These are phyloP conservation scores for Hypanus sabinus DNA, from an alignment of 2,113 vertebrate genomes.

Conservation along the genomic window DNA sequence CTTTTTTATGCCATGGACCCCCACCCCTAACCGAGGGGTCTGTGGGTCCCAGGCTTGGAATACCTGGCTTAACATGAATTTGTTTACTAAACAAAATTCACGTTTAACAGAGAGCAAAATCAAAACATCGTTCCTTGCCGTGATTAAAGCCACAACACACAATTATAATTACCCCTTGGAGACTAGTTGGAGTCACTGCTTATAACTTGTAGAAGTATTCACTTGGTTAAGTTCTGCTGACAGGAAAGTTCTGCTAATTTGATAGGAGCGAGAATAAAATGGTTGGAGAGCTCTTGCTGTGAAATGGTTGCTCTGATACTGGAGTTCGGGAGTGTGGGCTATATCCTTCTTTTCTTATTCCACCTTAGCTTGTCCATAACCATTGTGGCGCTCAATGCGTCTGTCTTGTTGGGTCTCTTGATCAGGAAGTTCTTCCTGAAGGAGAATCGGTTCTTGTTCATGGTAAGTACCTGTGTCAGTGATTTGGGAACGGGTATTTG, in stretches of 20 bases:
- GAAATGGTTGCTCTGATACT: conserved; percentile 55
- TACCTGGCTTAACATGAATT: too few species aligned
- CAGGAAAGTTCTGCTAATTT: neutral
- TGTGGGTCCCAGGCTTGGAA: too few species aligned
- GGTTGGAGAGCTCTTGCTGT: neutral
- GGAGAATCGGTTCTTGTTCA: conserved; percentile 67
- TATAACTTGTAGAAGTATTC: neutral
- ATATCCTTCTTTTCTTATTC: conserved; percentile 57
- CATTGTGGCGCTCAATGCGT: conserved; percentile 57
- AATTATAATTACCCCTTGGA: neutral
- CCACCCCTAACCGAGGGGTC: too few species aligned
- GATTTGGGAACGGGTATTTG: conserved; percentile 61
- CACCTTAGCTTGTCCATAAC: conserved; percentile 48
- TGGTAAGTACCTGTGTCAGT: conserved; percentile 64
- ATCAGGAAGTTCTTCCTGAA: conserved; percentile 49
- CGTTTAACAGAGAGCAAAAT: neutral
- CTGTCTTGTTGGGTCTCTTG: conserved; percentile 54
- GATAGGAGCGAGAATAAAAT: neutral
- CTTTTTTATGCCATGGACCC: too few species aligned
- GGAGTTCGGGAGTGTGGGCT: conserved; percentile 49
- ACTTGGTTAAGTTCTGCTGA: neutral
- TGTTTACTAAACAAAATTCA: neutral
- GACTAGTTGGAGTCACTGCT: neutral
- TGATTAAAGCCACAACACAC: too few species aligned
- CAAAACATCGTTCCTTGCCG: neutral